Evolutionary conservation across 1,140 invertebrate genomes (phyloP).

Genomic region (Aphis gossypii): DNA sequence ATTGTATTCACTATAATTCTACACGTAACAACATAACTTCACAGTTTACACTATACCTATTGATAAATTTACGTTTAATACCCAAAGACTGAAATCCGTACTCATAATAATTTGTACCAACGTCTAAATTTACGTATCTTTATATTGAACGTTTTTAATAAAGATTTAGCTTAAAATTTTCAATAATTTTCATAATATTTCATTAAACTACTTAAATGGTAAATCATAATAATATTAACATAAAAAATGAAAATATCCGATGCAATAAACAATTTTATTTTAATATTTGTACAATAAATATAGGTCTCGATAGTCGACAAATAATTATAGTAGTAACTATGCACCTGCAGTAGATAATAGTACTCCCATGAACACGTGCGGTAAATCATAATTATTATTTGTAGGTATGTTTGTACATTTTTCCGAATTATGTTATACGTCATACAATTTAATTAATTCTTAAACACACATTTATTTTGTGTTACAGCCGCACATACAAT

Average conservation of each 20-base stretch:
- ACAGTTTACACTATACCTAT: no score
- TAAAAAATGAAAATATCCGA: neutral
- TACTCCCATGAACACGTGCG: neutral
- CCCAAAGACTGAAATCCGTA: no score
- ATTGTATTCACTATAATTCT: no score
- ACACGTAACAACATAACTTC: no score
- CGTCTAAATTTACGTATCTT: neutral
- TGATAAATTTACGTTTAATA: neutral
- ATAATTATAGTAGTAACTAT: neutral
- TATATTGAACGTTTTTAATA: neutral
- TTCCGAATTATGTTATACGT: neutral
- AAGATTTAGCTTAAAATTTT: neutral
- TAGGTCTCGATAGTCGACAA: neutral
- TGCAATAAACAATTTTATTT: neutral
- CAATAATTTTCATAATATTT: no score
- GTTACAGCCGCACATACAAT: neutral
- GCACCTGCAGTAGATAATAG: neutral
- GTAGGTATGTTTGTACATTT: neutral
- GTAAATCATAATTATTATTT: neutral
- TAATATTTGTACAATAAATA: neutral
- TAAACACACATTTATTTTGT: neutral
- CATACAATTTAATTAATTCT: neutral
- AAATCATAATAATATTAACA: neutral
- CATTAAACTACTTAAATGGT: neutral
- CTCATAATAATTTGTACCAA: neutral